These are phyloP conservation scores for Macropus fuliginosus DNA, from an alignment of 2,797 vertebrate genomes.

Conservation along the genomic window DNA sequence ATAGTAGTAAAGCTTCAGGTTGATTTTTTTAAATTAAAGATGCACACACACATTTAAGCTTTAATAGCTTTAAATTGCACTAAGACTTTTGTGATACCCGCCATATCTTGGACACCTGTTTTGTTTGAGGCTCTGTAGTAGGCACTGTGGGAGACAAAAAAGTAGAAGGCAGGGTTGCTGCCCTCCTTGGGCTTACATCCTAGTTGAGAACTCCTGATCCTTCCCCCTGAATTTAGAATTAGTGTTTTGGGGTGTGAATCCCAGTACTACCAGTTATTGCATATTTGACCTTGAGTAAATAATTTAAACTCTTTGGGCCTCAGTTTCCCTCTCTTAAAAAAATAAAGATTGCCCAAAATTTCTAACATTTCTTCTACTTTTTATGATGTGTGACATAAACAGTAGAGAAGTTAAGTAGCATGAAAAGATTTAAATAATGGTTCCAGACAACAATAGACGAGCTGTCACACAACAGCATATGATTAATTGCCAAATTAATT, in stretches of 20 bases:
- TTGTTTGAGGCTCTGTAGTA: not conserved
- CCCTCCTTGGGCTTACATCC: not conserved
- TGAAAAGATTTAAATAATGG: constrained; percentile 65
- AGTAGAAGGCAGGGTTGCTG: not conserved
- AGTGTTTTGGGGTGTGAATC: not conserved
- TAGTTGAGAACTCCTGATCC: not conserved
- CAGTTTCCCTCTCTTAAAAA: not conserved
- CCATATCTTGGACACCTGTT: not conserved
- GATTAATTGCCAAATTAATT: constrained; percentile 72
- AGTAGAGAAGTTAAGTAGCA: constrained; percentile 59
- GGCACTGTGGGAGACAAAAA: not conserved
- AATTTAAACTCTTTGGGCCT: not conserved
- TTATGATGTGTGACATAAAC: constrained; percentile 69
- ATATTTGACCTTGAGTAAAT: not conserved
- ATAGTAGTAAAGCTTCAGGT: not conserved
- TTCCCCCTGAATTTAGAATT: not conserved
- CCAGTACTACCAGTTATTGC: not conserved
- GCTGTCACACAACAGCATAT: constrained; percentile 62
- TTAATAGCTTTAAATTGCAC: constrained; percentile 34
- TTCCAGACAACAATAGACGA: constrained; percentile 64
- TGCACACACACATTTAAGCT: not conserved
- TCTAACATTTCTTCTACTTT: constrained; percentile 3
- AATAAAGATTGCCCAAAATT: not conserved
- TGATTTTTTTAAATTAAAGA: not conserved
- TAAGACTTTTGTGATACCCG: not conserved